Percentiles rank a stretch among this genome's conserved stretches.
phyloP scores from a whole-genome alignment of 1,140 invertebrate species.

The Microplitis demolitor region DNA sequence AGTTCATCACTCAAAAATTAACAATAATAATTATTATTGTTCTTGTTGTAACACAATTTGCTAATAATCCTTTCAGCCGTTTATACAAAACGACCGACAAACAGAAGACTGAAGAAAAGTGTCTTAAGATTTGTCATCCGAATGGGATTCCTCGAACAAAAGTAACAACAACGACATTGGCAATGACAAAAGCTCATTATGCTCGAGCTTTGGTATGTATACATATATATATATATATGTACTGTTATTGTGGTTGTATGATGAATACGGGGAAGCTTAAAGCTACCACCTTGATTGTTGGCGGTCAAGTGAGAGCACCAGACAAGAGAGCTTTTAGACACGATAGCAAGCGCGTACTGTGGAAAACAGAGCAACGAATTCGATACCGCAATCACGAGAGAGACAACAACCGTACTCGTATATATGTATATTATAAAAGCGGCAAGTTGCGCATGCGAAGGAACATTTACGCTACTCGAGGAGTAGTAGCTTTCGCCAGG shows the following conservation, averaged over 20 bases:
- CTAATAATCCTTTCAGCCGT: too few species aligned
- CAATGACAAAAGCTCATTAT: too few species aligned
- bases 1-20: too few species aligned
- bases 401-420: not conserved
- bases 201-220: too few species aligned
- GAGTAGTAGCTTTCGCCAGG: not conserved
- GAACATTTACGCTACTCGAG: not conserved
- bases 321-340: constrained; percentile 11
- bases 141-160: too few species aligned
- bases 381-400: not conserved
- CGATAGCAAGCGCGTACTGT: constrained; percentile 3
- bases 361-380: constrained; percentile 10
- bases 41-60: too few species aligned
- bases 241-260: not conserved
- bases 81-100: too few species aligned
- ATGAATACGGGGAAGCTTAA: constrained; percentile 9
- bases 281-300: constrained; percentile 47
- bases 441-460: constrained; percentile 10
- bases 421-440: not conserved
- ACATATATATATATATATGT: too few species aligned
- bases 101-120: too few species aligned
- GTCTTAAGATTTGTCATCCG: too few species aligned
- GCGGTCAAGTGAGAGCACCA: constrained; percentile 49
- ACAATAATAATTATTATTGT: too few species aligned
- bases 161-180: too few species aligned